Base-by-base conservation (phyloP, 1,140 invertebrate genomes). In the Leptinotarsa lineolata region DNA sequence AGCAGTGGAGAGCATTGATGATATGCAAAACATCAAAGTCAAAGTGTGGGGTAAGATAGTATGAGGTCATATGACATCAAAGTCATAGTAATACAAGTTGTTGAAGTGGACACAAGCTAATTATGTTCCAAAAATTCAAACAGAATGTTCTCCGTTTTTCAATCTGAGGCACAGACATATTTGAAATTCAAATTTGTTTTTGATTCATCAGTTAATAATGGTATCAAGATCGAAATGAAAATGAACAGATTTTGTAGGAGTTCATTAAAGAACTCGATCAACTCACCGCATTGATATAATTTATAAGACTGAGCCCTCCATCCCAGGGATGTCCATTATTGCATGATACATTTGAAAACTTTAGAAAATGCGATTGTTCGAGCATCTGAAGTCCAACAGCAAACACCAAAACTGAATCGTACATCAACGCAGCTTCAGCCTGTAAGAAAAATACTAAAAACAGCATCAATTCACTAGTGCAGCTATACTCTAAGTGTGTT, bases 391-490 rank as follows among this genome's bases (percentile, higher is more conserved):
- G 85, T 45, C 91, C 92, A 63, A 90, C 87, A 13, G 92, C 91
- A 81, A 94, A 93, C 65, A 92, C 89, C 79, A 90, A 88, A 18
- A 94, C 93, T 46, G 92, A 92, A 84, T 95, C 93, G 84, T 91
- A 94, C 80, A 94, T 91, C 75, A 94, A 83, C 20, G 93, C 93
- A 48, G 92, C 90, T 80, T 93, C 91, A 58, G 92, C 91, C 93
- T 94, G 86, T 16, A 86, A 78, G 30, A 77, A 75, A 73, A 45
- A 18, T 22, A 60, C n/a, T 18, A 2, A 15, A 54, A 54, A 54
- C n/a, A 54, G 13, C 48, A 54, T 39, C 8, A 11, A 11, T 39
- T 39, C 30, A 39, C 8, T n/a, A n/a, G n/a, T n/a, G n/a, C n/a
- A n/a, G n/a, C n/a, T n/a, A n/a, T n/a, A n/a, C n/a, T n/a, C n/a